Conservation (phyloP, 2,113 vertebrate species). For the Paracanthobrama guichenoti region DNA sequence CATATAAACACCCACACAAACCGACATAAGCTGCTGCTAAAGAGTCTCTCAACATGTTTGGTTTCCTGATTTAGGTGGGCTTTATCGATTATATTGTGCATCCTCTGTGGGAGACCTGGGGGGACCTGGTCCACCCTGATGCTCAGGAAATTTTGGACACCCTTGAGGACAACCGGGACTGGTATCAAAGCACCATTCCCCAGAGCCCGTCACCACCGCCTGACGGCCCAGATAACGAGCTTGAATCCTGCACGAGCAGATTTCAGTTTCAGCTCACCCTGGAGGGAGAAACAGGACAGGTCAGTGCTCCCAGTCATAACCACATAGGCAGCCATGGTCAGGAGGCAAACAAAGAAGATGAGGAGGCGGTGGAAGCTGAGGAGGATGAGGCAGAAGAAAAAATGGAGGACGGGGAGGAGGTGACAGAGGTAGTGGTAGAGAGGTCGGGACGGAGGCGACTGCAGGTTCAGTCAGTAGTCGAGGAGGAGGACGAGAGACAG, state of each 20-base stretch:
- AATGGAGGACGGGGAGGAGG: slow-evolving; percentile 47
- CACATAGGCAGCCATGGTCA: slow-evolving; percentile 64
- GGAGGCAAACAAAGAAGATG: slow-evolving; percentile 61
- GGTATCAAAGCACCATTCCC: slow-evolving; percentile 91
- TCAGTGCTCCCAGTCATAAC: slow-evolving; percentile 59
- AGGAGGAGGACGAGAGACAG: slow-evolving; percentile 72
- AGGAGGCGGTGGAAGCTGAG: slow-evolving; percentile 56
- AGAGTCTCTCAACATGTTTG: neutral
- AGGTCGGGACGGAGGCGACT: slow-evolving; percentile 62
- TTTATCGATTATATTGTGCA: slow-evolving; percentile 96
- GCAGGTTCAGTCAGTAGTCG: slow-evolving; percentile 62
- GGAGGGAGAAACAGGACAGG: slow-evolving; percentile 63
- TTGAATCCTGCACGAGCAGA: slow-evolving; percentile 74
- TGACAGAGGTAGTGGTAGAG: slow-evolving; percentile 69
- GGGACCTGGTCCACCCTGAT: slow-evolving; percentile 89
- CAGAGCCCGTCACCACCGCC: slow-evolving; percentile 87
- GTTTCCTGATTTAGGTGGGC: slow-evolving; percentile 78
- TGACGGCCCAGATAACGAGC: slow-evolving; percentile 69
- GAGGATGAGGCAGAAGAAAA: slow-evolving; percentile 35
- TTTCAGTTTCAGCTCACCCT: slow-evolving; percentile 79
- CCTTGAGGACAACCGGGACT: slow-evolving; percentile 91
- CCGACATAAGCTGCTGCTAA: neutral
- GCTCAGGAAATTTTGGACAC: slow-evolving; percentile 92
- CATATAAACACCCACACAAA: slow-evolving; percentile 26
- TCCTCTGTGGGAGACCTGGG: slow-evolving; percentile 93